Percentiles rank a stretch among this genome's conserved stretches.
These are phyloP conservation scores for Chrysopilus asiliformis DNA, from an alignment of 2,888 invertebrate genomes.

Conservation along the genomic window DNA sequence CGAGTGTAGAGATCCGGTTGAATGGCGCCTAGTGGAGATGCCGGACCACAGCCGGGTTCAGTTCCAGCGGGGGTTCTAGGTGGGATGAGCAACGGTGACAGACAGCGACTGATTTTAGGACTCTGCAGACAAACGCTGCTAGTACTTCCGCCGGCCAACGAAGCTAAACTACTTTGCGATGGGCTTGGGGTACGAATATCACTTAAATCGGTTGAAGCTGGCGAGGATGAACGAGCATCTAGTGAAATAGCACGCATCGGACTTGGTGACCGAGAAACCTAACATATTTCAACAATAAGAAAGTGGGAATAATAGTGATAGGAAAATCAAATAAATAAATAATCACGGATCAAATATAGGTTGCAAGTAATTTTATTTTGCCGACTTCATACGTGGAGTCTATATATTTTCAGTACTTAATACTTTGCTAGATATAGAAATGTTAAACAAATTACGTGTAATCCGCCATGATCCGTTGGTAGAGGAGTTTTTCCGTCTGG, in stretches of 20 bases:
- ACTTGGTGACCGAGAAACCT: slow-evolving; percentile 56
- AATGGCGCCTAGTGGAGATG: slow-evolving; percentile 61
- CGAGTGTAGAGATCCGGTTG: slow-evolving; percentile 79
- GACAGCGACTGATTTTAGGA: slow-evolving; percentile 42
- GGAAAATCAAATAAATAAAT: no score
- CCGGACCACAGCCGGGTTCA: slow-evolving; percentile 30
- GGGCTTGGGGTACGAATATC: slow-evolving; percentile 46
- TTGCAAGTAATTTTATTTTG: no score
- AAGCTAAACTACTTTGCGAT: slow-evolving; percentile 59
- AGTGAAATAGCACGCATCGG: slow-evolving; percentile 66
- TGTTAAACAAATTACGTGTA: slow-evolving; percentile 14
- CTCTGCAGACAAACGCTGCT: slow-evolving; percentile 24
- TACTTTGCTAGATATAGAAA: no score
- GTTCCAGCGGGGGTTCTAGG: slow-evolving; percentile 42
- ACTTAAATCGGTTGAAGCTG: slow-evolving; percentile 36
- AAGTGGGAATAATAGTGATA: no score
- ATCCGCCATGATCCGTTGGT: slow-evolving; percentile 25
- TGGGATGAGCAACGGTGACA: slow-evolving; percentile 66
- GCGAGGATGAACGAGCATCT: slow-evolving; percentile 54
- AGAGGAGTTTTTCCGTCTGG: slow-evolving; percentile 58
- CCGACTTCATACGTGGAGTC: no score
- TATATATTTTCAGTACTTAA: no score
- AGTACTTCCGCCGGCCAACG: slow-evolving; percentile 37
- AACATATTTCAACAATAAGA: slow-evolving; percentile 2
- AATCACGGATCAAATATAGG: no score